Conservation (phyloP, 2,888 invertebrate genomes). For the Atrina japonica region DNA sequence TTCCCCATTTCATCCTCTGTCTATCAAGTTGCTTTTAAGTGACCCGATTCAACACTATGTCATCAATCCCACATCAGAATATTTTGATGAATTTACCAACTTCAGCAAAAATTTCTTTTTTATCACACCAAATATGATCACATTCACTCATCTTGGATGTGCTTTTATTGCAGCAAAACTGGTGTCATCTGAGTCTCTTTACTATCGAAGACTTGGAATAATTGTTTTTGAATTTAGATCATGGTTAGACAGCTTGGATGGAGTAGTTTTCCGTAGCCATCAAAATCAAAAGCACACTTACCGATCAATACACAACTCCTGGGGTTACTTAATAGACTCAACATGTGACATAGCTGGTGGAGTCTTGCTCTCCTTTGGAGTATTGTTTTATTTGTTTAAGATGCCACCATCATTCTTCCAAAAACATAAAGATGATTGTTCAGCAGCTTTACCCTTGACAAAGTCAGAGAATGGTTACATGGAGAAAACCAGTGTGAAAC, state of each 20-base stretch:
- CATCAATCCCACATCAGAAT: slow-evolving; percentile 89
- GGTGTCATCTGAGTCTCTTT: slow-evolving; percentile 87
- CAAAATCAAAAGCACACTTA: slow-evolving; percentile 78
- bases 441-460: slow-evolving; percentile 43
- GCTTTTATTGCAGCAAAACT: slow-evolving; percentile 89
- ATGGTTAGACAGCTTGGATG: slow-evolving; percentile 92
- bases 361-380: slow-evolving; percentile 81
- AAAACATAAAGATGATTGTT: slow-evolving; percentile 33
- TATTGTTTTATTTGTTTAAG: slow-evolving; percentile 61
- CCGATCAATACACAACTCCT: slow-evolving; percentile 84
- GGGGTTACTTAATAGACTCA: slow-evolving; percentile 92
- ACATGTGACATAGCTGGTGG: slow-evolving; percentile 89
- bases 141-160: slow-evolving; percentile 89
- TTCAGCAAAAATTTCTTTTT: slow-evolving; percentile 83
- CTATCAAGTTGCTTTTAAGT: slow-evolving; percentile 90
- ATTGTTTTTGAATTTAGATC: slow-evolving; percentile 90
- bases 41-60: slow-evolving; percentile 93
- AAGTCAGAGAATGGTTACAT: slow-evolving; percentile 47
- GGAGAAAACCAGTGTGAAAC: slow-evolving; percentile 44
- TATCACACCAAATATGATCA: slow-evolving; percentile 92
- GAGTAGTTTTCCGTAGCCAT: slow-evolving; percentile 90
- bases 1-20: slow-evolving; percentile 82
- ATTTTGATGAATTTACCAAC: slow-evolving; percentile 85
- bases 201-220: slow-evolving; percentile 87
- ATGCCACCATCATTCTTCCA: slow-evolving; percentile 44